These are phyloP conservation scores for Limnephilus auricula DNA, from an alignment of 2,888 invertebrate species.

Conservation along the genomic window DNA sequence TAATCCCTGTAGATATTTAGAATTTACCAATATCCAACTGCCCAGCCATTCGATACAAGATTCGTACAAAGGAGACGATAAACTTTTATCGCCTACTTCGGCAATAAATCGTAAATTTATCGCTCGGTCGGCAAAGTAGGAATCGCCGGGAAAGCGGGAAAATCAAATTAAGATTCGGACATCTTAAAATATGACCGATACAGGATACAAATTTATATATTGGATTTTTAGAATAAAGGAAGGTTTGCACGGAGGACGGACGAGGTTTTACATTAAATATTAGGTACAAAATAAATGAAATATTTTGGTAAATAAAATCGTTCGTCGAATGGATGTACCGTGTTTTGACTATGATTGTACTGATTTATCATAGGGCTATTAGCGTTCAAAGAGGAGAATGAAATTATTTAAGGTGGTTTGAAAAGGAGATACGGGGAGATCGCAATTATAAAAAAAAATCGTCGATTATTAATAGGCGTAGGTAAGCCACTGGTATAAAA, in stretches of 20 bases:
- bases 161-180: constrained; percentile 59
- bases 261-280: not conserved
- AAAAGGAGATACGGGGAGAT: too few relatives aligned
- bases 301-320: not conserved
- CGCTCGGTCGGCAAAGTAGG: constrained; percentile 36
- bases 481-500: too few relatives aligned
- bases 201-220: constrained; percentile 45
- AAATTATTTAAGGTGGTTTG: too few relatives aligned
- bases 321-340: too few relatives aligned
- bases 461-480: too few relatives aligned
- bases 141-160: constrained; percentile 26
- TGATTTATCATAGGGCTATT: too few relatives aligned
- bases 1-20: constrained; percentile 40
- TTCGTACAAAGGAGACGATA: constrained; percentile 9
- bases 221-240: not conserved
- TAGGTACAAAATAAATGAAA: not conserved
- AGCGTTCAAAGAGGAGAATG: too few relatives aligned
- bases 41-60: constrained; percentile 4
- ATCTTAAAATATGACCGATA: constrained; percentile 55
- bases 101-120: constrained; percentile 38
- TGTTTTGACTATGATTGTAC: too few relatives aligned
- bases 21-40: constrained; percentile 31
- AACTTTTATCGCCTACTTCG: constrained; percentile 39
- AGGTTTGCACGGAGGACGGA: not conserved
- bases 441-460: too few relatives aligned